Evolutionary conservation across 2,888 invertebrate genomes (phyloP), one percentile per base, ranked within the genome.

Genomic region (Aphodius granarius): DNA sequence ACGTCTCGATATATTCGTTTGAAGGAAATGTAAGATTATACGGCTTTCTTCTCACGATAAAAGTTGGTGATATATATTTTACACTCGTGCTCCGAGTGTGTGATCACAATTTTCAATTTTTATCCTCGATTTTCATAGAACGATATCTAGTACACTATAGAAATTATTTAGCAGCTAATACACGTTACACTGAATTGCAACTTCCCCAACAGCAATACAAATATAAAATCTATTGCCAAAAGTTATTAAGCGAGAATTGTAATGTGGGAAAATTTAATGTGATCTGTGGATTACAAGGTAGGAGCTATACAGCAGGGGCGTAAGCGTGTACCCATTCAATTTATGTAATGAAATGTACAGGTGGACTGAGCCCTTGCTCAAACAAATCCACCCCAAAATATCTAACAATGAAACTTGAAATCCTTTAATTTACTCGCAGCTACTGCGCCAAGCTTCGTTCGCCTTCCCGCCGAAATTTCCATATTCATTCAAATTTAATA

Each of bases 401-500:
- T 43, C 43, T 43, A 43, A 43, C 68, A 68, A 68, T 68, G 68
- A 68, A 68, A 68, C 68, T 68, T 68, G 20, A 68, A 66, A 68
- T 68, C 68, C 68, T 68, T 68, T 68, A 68, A 68, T 68, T 68
- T 68, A 68, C 68, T 68, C 68, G 68, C 20, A 22, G 43, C 43
- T 43, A 43, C 43, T 43, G 13, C 43, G 43, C 2, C 43, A 1
- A 13, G 43, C 43, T 43, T 3, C 9, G 4, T 0, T 1, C 43
- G 20, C 20, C 68, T 68, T 19, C 20, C 19, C 9, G 20, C 19
- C 9, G 20, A 68, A 68, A 68, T 68, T 68, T 68, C 20, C 68
- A 68, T 68, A 68, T 68, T 68, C 68, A 68, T 68, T 68, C 68
- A 68, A 68, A 68, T 68, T 68, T 68, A 68, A 68, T 68, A 68